Evolutionary conservation across 1,140 invertebrate species (phyloP).

Genomic region (Rhagoletis pomonella): DNA sequence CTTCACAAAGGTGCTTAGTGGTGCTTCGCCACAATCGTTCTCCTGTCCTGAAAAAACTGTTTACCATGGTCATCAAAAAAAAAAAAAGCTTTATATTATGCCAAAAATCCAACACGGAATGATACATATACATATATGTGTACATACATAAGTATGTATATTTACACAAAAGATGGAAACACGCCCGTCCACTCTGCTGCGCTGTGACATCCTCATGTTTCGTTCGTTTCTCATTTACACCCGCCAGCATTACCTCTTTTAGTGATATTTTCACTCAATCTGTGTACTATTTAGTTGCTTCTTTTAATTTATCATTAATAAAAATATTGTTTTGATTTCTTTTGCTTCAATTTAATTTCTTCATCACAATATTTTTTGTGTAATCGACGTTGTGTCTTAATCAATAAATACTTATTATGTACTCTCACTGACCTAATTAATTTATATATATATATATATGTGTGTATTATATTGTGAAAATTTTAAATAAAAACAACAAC

Average conservation of each 20-base stretch:
- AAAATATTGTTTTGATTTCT: not conserved
- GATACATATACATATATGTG: too few species aligned
- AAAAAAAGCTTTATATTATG: too few species aligned
- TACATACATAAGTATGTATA: too few species aligned
- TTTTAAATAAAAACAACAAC: constrained; percentile 24
- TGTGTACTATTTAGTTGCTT: not conserved
- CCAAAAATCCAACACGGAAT: too few species aligned
- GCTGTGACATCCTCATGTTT: too few species aligned
- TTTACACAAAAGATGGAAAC: too few species aligned
- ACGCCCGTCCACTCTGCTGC: too few species aligned
- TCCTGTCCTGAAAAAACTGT: too few species aligned
- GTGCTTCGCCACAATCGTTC: too few species aligned
- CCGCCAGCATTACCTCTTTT: not conserved
- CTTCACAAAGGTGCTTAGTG: too few species aligned
- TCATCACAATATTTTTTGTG: not conserved
- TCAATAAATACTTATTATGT: not conserved
- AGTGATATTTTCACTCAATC: not conserved
- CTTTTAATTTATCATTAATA: not conserved
- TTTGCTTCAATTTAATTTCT: not conserved
- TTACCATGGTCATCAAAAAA: too few species aligned
- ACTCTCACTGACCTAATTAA: constrained; percentile 27
- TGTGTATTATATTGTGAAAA: constrained; percentile 37
- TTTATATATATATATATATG: not conserved
- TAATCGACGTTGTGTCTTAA: constrained; percentile 26
- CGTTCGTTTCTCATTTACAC: too few species aligned